Evolutionary conservation across 1,140 invertebrate genomes (phyloP), one percentile per base, ranked within the genome.

Genomic region (Caenorhabditis tropicalis): DNA sequence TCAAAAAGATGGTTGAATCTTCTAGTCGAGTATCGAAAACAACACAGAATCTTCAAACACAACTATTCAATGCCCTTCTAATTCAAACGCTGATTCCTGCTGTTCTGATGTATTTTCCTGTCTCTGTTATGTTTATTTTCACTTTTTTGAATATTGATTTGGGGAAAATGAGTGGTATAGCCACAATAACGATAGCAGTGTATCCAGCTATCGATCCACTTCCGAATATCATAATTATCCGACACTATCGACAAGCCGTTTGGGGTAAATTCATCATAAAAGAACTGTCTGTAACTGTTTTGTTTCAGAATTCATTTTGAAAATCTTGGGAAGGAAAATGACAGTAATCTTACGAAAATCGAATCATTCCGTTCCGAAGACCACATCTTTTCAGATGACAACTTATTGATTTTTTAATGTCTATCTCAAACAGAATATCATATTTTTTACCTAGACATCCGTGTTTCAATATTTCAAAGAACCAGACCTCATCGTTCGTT

Each of bases 121-220:
- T 74, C 9, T 33, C 65, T 9, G 7, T 74, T 1, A 43, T 43
- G 36, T 46, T 74, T 43, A 36, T 12, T 21, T 74, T 74, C 36
- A n/a, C 27, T 24, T 6, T 74, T 27, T 6, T 21, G 1, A 15
- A 43, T 43, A 5, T 27, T 46, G 65, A 36, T 24, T 24, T 74
- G 9, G 65, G 65, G 6, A 43, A 19, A 4, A 43, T 43, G 10
- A 43, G 65, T 43, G 12, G n/a, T 31, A 74, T 74, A 12, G 15
- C 27, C 0, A 43, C 65, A 1, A 43, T 74, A 6, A 74, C 65
- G 9, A 74, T 74, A 21, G n/a, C 36, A 24, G 43, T 74, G 1
- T 74, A 74, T n/a, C 65, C 65, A 24, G 65, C 65, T 12, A 74
- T 74, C 3, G 36, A 74, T 46, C 65, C 65, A 27, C 65, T 74